These are phyloP conservation scores for Scaptomyza caliginosa DNA, from an alignment of 2,888 invertebrate species.

Conservation along the genomic window DNA sequence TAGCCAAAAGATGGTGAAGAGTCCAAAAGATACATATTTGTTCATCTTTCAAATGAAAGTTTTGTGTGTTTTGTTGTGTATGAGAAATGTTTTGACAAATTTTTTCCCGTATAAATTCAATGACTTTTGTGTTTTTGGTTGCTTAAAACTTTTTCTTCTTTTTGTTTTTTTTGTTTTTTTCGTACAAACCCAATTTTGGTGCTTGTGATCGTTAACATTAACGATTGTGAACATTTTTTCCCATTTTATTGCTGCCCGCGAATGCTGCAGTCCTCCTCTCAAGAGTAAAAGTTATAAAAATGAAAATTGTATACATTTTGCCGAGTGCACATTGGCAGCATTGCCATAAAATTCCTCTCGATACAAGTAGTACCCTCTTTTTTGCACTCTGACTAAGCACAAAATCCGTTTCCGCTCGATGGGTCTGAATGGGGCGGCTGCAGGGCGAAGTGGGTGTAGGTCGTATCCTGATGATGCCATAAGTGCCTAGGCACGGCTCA, in stretches of 20 bases:
- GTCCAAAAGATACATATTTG: neutral
- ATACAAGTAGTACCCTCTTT: slow-evolving; percentile 17
- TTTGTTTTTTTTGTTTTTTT: slow-evolving; percentile 20
- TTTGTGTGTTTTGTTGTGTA: slow-evolving; percentile 11
- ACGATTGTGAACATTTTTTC: slow-evolving; percentile 67
- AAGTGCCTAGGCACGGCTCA: slow-evolving; percentile 72
- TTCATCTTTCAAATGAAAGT: slow-evolving; percentile 39
- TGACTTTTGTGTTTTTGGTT: slow-evolving; percentile 24
- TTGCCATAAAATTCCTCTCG: slow-evolving; percentile 64
- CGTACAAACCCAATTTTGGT: slow-evolving; percentile 57
- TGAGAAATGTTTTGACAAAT: slow-evolving; percentile 50
- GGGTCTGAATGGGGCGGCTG: slow-evolving; percentile 29
- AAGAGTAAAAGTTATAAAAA: slow-evolving; percentile 71
- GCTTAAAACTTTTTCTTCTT: neutral
- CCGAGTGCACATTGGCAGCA: slow-evolving; percentile 62
- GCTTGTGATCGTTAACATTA: slow-evolving; percentile 68
- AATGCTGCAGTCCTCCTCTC: slow-evolving; percentile 58
- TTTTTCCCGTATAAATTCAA: slow-evolving; percentile 31
- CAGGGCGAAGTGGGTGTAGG: slow-evolving; percentile 11
- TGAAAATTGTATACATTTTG: slow-evolving; percentile 77
- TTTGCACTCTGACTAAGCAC: slow-evolving; percentile 70
- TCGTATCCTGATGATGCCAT: slow-evolving; percentile 60
- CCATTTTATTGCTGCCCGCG: slow-evolving; percentile 64
- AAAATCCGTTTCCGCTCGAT: slow-evolving; percentile 69
- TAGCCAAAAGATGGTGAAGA: slow-evolving; percentile 46